phyloP scores from a whole-genome alignment of 2,888 invertebrate species.

The Terebella lapidaria region DNA sequence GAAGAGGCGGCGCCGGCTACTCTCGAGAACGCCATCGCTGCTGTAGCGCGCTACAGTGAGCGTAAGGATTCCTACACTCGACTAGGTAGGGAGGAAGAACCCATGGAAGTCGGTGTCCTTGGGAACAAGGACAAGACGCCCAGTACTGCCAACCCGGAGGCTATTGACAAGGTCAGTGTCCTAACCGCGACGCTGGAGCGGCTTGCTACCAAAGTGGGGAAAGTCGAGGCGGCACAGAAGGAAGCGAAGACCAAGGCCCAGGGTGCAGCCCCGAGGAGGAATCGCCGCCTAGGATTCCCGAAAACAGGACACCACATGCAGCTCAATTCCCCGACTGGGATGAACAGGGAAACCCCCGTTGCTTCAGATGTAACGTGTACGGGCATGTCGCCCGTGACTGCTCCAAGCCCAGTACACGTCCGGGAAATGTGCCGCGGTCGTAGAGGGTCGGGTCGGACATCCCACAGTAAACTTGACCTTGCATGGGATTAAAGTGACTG shows the following conservation, averaged over 20 bases:
- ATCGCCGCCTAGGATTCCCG: no score
- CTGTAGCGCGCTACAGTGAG: neutral
- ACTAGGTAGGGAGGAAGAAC: neutral
- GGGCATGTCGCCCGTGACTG: constrained; percentile 1
- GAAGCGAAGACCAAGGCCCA: no score
- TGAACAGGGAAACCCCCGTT: neutral
- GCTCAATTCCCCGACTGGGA: neutral
- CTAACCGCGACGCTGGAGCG: neutral
- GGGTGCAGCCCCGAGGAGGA: no score
- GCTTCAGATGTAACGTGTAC: neutral
- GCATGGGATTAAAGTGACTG: neutral
- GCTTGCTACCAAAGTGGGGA: neutral
- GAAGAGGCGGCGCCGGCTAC: neutral
- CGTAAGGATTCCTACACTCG: neutral
- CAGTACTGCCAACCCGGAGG: neutral
- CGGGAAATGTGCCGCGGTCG: neutral
- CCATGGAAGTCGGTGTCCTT: no score
- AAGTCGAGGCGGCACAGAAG: neutral
- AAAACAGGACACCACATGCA: neutral
- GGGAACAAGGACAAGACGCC: neutral
- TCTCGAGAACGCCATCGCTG: neutral
- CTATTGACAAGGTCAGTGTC: no score
- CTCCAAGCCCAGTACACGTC: neutral
- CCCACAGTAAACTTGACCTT: neutral
- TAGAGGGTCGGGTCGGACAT: neutral